Conservation (phyloP, 2,797 vertebrate genomes). For the Pseudochirops corinnae region DNA sequence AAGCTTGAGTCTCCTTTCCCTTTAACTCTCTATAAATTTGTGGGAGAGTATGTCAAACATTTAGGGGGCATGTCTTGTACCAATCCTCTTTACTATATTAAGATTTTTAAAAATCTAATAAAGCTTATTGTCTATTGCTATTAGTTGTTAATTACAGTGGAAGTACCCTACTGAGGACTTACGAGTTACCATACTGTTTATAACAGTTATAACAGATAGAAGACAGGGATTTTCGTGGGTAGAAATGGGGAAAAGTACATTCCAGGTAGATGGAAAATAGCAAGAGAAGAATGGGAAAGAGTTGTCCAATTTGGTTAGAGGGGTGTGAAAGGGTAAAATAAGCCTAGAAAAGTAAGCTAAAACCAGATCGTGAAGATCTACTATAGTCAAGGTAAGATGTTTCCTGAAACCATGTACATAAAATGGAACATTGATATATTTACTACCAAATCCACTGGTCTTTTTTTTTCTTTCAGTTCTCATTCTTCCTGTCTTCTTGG, state of each 20-base stretch:
- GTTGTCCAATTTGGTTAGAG: too few relatives aligned
- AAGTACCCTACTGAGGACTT: not conserved
- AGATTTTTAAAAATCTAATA: not conserved
- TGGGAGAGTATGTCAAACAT: not conserved
- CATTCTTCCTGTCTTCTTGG: too few relatives aligned
- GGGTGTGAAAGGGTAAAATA: not conserved
- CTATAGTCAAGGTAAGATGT: not conserved
- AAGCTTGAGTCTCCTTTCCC: not conserved
- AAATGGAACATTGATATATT: too few relatives aligned
- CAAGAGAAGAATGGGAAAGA: not conserved
- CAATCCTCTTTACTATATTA: not conserved
- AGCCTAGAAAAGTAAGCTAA: not conserved
- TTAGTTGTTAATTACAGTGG: not conserved
- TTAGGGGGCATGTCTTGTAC: not conserved
- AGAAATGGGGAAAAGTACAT: not conserved
- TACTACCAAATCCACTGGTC: too few relatives aligned
- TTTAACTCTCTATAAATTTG: not conserved
- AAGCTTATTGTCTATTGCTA: not conserved
- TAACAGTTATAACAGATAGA: not conserved
- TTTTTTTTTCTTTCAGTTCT: too few relatives aligned
- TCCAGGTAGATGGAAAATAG: not conserved
- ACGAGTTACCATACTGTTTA: not conserved
- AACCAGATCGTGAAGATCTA: not conserved
- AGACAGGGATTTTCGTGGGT: not conserved
- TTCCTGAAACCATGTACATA: not conserved